Evolutionary conservation across 2,888 invertebrate species (phyloP).

Genomic region (Paralinhomoeus sp.): DNA sequence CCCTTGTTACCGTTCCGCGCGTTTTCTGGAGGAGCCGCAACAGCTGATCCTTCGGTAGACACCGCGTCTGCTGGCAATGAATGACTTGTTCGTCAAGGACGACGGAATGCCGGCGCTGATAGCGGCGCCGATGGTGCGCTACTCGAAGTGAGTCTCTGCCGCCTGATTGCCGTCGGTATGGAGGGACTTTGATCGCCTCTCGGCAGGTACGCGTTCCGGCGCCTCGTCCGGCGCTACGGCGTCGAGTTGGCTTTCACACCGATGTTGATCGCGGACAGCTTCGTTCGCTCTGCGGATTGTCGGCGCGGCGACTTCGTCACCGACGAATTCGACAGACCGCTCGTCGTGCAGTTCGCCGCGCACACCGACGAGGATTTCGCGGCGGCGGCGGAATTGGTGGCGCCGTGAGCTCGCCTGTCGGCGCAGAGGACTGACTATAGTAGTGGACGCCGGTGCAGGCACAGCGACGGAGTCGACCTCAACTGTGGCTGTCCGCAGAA

Average conservation of each 20-base stretch:
- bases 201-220: slow-evolving; percentile 53
- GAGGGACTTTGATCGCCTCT: too few relatives aligned
- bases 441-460: slow-evolving; percentile 30
- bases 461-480: slow-evolving; percentile 71
- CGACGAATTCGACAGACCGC: slow-evolving; percentile 45
- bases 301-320: slow-evolving; percentile 33
- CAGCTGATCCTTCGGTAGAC: too few relatives aligned
- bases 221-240: slow-evolving; percentile 49
- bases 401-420: too few relatives aligned
- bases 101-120: too few relatives aligned
- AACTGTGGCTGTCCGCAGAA: slow-evolving; percentile 91
- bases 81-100: too few relatives aligned
- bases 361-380: slow-evolving; percentile 58
- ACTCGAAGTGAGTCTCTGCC: slow-evolving; percentile 44
- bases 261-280: slow-evolving; percentile 86
- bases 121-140: slow-evolving; percentile 77
- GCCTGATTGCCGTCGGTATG: neutral
- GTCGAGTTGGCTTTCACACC: slow-evolving; percentile 79
- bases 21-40: too few relatives aligned
- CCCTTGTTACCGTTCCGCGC: too few relatives aligned
- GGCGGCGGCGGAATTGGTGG: slow-evolving; percentile 54
- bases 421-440: too few relatives aligned
- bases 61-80: too few relatives aligned
- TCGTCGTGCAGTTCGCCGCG: slow-evolving; percentile 84
- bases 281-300: slow-evolving; percentile 63